These are phyloP conservation scores for Okapia johnstoni DNA, from an alignment of 2,113 vertebrate genomes.

Conservation along the genomic window DNA sequence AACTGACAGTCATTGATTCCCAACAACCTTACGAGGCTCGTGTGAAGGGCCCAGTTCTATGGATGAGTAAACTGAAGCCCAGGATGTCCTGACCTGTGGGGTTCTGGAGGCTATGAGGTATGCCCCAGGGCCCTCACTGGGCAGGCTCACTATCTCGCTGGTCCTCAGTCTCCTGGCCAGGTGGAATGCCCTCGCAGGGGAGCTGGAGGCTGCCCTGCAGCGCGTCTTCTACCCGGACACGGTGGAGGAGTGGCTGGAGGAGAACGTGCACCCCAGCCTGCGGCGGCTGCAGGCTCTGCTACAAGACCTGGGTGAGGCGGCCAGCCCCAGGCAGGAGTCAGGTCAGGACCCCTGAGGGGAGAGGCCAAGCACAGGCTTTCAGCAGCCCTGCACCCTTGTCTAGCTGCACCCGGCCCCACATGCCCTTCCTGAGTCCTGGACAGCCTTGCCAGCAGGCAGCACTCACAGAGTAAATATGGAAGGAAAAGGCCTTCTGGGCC, in stretches of 20 bases:
- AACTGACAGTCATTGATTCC: neutral
- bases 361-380: neutral
- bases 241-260: constrained; percentile 92
- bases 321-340: fast-evolving
- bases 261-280: constrained; percentile 86
- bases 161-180: constrained; percentile 82
- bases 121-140: neutral
- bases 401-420: fast-evolving
- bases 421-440: fast-evolving
- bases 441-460: neutral
- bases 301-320: constrained; percentile 79
- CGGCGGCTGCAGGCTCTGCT: constrained; percentile 83
- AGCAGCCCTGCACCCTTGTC: neutral
- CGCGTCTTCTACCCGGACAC: constrained; percentile 83
- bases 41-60: fast-evolving
- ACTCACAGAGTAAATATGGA: neutral
- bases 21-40: no score
- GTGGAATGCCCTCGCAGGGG: constrained; percentile 80
- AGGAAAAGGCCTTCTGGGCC: neutral
- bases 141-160: neutral
- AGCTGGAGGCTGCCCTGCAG: constrained; percentile 85
- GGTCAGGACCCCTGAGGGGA: neutral
- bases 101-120: neutral
- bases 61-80: neutral
- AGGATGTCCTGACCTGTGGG: fast-evolving